Evolutionary conservation across 2,888 invertebrate genomes (phyloP).

Genomic region (Pediacus dermestoides): DNA sequence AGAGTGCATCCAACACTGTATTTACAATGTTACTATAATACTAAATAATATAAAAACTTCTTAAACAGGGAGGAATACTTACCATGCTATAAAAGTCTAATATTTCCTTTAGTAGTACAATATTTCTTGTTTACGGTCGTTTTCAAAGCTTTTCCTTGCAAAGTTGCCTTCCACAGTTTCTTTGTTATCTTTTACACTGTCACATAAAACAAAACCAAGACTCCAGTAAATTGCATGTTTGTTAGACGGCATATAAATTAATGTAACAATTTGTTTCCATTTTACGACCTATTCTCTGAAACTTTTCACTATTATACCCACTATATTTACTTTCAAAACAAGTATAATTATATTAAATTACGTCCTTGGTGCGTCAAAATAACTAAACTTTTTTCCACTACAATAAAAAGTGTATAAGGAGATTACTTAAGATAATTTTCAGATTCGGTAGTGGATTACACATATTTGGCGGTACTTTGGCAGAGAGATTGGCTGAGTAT

Average conservation of each 20-base stretch:
- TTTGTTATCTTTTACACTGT: conserved; percentile 30
- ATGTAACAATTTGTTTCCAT: conserved; percentile 34
- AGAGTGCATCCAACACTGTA: too few species aligned
- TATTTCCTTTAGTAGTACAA: conserved; percentile 8
- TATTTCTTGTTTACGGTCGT: conserved; percentile 11
- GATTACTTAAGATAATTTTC: too few species aligned
- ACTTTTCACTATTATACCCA: conserved; percentile 17
- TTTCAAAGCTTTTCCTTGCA: conserved; percentile 14
- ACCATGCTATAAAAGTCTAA: conserved; percentile 6
- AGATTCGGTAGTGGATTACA: too few species aligned
- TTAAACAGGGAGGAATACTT: conserved; percentile 1
- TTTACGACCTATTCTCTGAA: conserved; percentile 18
- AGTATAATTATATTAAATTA: conserved; percentile 9
- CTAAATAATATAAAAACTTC: neutral
- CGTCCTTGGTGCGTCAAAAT: too few species aligned
- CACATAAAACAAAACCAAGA: conserved; percentile 32
- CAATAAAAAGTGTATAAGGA: too few species aligned
- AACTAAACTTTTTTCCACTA: too few species aligned
- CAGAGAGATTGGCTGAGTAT: too few species aligned
- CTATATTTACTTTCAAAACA: conserved; percentile 9
- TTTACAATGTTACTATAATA: too few species aligned
- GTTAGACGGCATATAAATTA: conserved; percentile 31
- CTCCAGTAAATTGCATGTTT: conserved; percentile 28
- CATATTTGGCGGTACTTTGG: too few species aligned
- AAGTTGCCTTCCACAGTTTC: conserved; percentile 23